Percentiles rank a stretch among this genome's conserved stretches.
phyloP scores from a whole-genome alignment of 2,888 invertebrate genomes.

The Limnephilus lunatus region DNA sequence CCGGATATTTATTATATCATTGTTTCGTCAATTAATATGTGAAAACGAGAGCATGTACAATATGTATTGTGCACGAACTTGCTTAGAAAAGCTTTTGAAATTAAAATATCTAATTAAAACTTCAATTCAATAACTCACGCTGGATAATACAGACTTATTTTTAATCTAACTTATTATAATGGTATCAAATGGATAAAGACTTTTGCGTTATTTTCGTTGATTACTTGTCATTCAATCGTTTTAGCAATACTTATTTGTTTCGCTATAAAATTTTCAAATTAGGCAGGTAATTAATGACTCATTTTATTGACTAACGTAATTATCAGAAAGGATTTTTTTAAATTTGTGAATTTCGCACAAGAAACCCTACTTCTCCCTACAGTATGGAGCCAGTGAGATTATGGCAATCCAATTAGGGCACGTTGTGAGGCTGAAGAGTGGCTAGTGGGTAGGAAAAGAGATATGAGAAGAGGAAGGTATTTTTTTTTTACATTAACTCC shows the following conservation, averaged over 20 bases:
- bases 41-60: background rate
- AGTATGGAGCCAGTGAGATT: no score
- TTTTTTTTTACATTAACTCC: no score
- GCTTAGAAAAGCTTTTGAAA: background rate
- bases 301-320: no score
- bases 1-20: background rate
- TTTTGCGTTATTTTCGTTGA: background rate
- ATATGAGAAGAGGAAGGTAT: no score
- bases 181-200: background rate
- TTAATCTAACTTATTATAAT: background rate
- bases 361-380: no score
- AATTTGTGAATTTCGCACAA: no score
- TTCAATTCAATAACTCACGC: background rate
- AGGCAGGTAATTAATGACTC: background rate
- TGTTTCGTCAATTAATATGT: background rate
- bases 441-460: no score
- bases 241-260: background rate
- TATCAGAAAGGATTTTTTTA: no score
- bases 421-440: no score
- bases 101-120: background rate
- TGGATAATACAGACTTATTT: background rate
- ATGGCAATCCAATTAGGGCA: no score
- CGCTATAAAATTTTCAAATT: background rate
- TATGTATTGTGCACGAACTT: background rate
- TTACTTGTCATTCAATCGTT: background rate